phyloP scores from a whole-genome alignment of 2,797 vertebrate species.

The Syngnathus rostellatus region DNA sequence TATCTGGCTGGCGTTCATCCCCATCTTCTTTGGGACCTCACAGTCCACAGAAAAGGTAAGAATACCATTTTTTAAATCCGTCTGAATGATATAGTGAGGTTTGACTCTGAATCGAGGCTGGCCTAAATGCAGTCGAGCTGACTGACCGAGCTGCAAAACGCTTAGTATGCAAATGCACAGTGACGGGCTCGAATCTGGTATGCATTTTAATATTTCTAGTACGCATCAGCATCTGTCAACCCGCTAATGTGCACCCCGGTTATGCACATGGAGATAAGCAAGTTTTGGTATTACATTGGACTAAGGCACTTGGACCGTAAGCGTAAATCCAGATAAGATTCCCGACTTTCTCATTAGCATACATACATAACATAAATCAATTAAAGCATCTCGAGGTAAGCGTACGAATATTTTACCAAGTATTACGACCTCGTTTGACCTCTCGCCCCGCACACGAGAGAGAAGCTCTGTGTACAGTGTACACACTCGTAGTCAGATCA shows the following conservation, averaged over 20 bases:
- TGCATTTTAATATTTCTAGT: too few relatives aligned
- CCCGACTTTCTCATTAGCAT: not conserved
- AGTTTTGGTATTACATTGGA: not conserved
- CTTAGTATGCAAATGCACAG: too few relatives aligned
- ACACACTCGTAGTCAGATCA: conserved; percentile 51
- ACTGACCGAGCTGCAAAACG: too few relatives aligned
- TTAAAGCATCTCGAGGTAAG: not conserved
- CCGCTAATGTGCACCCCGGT: not conserved
- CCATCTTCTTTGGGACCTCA: conserved; percentile 98
- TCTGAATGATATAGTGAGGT: too few relatives aligned
- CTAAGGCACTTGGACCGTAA: not conserved
- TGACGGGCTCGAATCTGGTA: too few relatives aligned
- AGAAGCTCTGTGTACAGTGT: conserved; percentile 40
- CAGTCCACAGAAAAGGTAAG: conserved; percentile 97
- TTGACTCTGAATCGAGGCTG: too few relatives aligned
- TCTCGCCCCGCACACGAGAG: conserved; percentile 25
- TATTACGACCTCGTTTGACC: not conserved
- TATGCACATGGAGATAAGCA: not conserved
- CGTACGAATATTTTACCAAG: not conserved
- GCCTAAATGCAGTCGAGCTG: too few relatives aligned
- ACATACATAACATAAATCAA: not conserved
- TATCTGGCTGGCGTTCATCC: conserved; percentile 98
- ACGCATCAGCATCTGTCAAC: too few relatives aligned
- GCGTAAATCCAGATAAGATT: not conserved
- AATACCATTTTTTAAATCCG: not conserved